phyloP scores from a whole-genome alignment of 2,113 vertebrate species.

The Dromaius novaehollandiae region DNA sequence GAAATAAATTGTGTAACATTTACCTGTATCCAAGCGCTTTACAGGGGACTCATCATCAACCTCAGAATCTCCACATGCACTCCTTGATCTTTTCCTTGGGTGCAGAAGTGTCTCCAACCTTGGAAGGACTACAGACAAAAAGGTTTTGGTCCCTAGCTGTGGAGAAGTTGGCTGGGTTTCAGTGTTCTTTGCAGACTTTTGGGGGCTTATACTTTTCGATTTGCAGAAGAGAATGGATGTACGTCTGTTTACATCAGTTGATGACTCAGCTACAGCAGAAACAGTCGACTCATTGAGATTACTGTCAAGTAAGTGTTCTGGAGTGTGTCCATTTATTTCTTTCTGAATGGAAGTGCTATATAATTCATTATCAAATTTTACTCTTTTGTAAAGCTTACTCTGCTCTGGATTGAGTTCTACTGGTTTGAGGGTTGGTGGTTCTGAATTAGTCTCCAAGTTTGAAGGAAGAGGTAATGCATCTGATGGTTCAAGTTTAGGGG shows the following conservation, averaged over 20 bases:
- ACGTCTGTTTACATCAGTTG: constrained; percentile 87
- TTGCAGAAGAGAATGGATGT: constrained; percentile 94
- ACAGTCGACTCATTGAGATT: constrained; percentile 88
- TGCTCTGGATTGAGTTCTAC: constrained; percentile 88
- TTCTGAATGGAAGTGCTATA: constrained; percentile 80
- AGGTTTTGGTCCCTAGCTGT: constrained; percentile 94
- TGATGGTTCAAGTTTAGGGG: constrained; percentile 96
- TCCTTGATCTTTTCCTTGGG: constrained; percentile 94
- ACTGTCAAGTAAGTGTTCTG: constrained; percentile 83
- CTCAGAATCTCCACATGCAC: constrained; percentile 84
- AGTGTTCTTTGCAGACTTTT: constrained; percentile 83
- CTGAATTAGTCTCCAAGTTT: constrained; percentile 89
- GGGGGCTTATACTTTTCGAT: constrained; percentile 89
- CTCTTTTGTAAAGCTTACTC: constrained; percentile 82
- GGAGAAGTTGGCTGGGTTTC: constrained; percentile 84
- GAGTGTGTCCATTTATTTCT: constrained; percentile 88
- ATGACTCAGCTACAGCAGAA: constrained; percentile 87
- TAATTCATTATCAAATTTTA: constrained; percentile 83
- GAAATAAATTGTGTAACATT: constrained; percentile 56
- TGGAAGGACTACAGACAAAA: constrained; percentile 98
- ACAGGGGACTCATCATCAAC: constrained; percentile 86
- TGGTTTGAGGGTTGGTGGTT: constrained; percentile 96
- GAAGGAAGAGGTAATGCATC: constrained; percentile 92
- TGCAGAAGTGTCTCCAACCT: constrained; percentile 96
- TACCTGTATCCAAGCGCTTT: constrained; percentile 92